Base-by-base conservation (phyloP, 2,797 vertebrate genomes). In the Enteromius radiatus region DNA sequence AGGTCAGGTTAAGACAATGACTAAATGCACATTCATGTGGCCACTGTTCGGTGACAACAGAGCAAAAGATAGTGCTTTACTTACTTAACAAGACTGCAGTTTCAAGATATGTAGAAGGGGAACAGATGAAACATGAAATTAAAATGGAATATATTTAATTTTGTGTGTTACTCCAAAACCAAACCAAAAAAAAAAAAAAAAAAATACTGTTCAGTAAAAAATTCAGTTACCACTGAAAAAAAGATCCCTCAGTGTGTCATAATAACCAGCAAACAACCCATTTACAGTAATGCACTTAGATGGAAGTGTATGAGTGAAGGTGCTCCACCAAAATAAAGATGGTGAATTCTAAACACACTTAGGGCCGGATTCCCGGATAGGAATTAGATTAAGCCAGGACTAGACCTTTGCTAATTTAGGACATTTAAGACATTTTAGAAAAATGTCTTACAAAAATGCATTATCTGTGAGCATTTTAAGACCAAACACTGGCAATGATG, bases 1-100 rank as follows among this genome's bases (percentile, higher is more conserved):
- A 65, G 36, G 54, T 76, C 74, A 61, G 54, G 52, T 76, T 61
- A 23, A 76, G 23, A 63, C 56, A 61, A 45, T 31, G 75, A 45
- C 54, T 63, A 63, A 61, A 43, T 43, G 15, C 56, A 31, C 56
- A 63, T 59, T 76, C 36, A 45, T 45, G 38, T 19, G 54, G 38
- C 38, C 28, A 17, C 23, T 63, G 38, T 63, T 28, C 19, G 15
- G 14, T 61, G 36, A 43, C 15, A 21, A 17, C 2, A 41, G 36
- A 76, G 36, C 12, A 56, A 23, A 43, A 63, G 0, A 45, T 45
- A 45, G 14, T 1, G 14, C 38, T 63, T 76, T 19, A 56, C n/a
- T 17, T 59, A 59, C 14, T 26, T 41, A 75, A 38, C 3, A 63
- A 43, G 23, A 14, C 23, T 26, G 36, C 10, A 61, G n/a, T 7